Evolutionary conservation across 2,888 invertebrate genomes (phyloP), one percentile per base, ranked within the genome.

Genomic region (Lasioglossum oenotherae): DNA sequence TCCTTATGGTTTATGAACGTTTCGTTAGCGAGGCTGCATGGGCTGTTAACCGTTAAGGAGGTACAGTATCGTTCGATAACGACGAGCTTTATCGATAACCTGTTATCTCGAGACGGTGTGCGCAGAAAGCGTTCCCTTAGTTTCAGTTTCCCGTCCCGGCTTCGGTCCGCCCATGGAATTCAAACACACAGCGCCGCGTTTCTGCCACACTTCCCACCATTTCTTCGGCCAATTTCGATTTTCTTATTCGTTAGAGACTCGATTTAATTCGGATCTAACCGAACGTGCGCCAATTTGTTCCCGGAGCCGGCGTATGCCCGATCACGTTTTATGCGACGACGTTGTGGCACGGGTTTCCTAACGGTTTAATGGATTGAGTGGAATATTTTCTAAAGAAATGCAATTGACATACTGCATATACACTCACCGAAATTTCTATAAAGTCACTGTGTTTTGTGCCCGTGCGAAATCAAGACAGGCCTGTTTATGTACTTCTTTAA

Each of bases 11-110:
- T 82, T 72, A 72, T 57, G 82, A 82, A 64, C 44, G 80, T 82
- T 82, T 80, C 74, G 82, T 80, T 85, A 67, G 73, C 78, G 64
- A 79, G n/a, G 74, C 78, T 81, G 53, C 80, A 78, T 64, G 78
- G 77, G 16, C 67, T 74, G 85, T 72, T 85, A 46, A 74, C 57
- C 79, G 46, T 53, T 77, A 74, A 82, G 49, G 67, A 82, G 79
- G 57, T 41, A 53, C 64, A 72, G 60, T n/a, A 60, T 41, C 69
- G 71, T 64, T 74, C 71, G 76, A 78, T 86, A 84, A 84, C 77
- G 81, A 80, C 60, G 74, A 84, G 76, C 79, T 78, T 84, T 77
- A 84, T 84, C 81, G 79, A 87, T 87, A 84, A 87, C 81, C 78
- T 79, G 84, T 81, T 81, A 86, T 82, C 80, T 77, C 75, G 57